Evolutionary conservation across 2,113 vertebrate species (phyloP).

Genomic region (Phoenicopterus ruber): DNA sequence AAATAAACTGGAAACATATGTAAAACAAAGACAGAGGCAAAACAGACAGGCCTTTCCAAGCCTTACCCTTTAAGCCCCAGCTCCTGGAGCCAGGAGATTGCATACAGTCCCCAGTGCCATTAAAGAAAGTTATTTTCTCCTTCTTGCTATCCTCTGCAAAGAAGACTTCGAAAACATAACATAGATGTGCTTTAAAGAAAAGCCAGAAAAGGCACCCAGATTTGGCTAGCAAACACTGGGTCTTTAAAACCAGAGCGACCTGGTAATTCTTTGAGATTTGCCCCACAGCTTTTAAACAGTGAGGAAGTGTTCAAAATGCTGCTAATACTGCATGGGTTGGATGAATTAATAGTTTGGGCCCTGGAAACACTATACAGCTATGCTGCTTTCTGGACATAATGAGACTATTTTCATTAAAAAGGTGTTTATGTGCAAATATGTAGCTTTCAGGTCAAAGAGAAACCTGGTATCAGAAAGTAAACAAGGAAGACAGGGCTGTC

Average conservation of each 20-base stretch:
- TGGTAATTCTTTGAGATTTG: not conserved
- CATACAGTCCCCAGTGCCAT: not conserved
- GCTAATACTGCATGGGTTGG: not conserved
- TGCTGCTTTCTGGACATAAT: not conserved
- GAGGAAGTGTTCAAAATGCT: not conserved
- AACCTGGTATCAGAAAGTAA: not conserved
- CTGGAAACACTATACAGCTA: not conserved
- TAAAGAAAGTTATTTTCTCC: not conserved
- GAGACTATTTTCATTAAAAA: not conserved
- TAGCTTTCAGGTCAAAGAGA: not conserved
- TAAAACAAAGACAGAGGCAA: constrained; percentile 1
- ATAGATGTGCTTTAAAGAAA: not conserved
- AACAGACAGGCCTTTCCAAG: not conserved
- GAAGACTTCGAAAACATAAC: not conserved
- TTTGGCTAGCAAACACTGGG: not conserved
- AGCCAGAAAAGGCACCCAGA: not conserved
- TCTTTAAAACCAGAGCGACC: not conserved
- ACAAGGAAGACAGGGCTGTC: not conserved
- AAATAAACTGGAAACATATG: not conserved
- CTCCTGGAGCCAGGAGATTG: not conserved
- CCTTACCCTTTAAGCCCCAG: not conserved
- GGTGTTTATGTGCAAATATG: not conserved
- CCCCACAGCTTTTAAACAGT: not conserved
- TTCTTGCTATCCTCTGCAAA: not conserved
- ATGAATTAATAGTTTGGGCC: not conserved